These are phyloP conservation scores for Gnathochromis pfefferi DNA, from an alignment of 2,113 vertebrate genomes.

Conservation along the genomic window DNA sequence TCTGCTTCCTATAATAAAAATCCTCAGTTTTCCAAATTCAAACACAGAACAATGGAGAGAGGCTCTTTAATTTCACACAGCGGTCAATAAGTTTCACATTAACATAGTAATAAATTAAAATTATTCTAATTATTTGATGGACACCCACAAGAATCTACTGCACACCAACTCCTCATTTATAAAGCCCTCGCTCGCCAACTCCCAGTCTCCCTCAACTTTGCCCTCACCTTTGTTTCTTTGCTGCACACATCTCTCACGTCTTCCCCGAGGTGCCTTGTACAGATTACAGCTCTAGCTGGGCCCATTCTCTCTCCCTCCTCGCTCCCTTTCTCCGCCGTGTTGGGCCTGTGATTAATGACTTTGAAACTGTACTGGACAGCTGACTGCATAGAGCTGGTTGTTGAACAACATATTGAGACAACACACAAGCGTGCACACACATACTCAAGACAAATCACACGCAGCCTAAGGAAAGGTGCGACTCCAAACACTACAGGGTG, in stretches of 20 bases:
- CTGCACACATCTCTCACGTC: slow-evolving; percentile 6
- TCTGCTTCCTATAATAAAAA: not conserved
- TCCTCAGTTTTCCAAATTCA: not conserved
- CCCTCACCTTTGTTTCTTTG: not conserved
- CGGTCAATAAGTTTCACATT: not conserved
- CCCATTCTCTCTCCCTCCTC: not conserved
- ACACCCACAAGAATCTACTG: not conserved
- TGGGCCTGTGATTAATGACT: slow-evolving; percentile 66
- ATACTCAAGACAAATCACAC: not conserved
- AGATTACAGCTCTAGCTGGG: slow-evolving; percentile 39
- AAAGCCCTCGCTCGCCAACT: not conserved
- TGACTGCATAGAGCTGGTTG: slow-evolving; percentile 59
- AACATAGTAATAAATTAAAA: not conserved
- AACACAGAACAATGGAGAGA: not conserved
- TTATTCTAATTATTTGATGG: not conserved
- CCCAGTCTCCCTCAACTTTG: not conserved
- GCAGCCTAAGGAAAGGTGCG: slow-evolving; percentile 19
- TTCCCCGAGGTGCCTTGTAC: slow-evolving; percentile 9
- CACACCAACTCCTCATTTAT: not conserved
- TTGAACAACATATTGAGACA: slow-evolving; percentile 58
- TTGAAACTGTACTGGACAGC: slow-evolving; percentile 51
- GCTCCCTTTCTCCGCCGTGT: slow-evolving; percentile 24
- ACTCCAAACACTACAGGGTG: slow-evolving; percentile 12
- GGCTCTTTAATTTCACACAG: not conserved
- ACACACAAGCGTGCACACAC: not conserved